Base-by-base conservation (phyloP, 1,140 invertebrate species). In the Oncopodura yosiiana region DNA sequence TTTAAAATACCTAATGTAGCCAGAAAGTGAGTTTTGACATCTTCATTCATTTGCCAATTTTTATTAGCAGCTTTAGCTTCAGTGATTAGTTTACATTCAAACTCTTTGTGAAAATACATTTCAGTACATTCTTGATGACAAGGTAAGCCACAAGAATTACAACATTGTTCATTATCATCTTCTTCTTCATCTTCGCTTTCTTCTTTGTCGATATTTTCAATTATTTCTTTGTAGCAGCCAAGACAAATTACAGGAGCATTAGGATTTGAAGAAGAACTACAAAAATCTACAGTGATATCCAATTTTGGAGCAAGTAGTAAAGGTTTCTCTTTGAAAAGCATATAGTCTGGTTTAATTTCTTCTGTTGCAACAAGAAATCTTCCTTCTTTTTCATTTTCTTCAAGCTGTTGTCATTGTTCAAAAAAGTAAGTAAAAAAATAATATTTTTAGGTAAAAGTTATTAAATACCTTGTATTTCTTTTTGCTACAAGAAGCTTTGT, bases 401-500 rank as follows among this genome's bases (percentile, higher is more conserved):
- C 54, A 3, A 65, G 12, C 61, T 62, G 19, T 16, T 24, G 51
- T 36, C 50, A 50, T 57, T 27, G 30, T 14, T 32, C 6, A 32
- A 32, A 36, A 8, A 27, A 8, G 38, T 45, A 53, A 42, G 9
- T 42, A 53, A 43, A 19, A 27, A 26, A 26, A 51, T 2, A 45
- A 34, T 5, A 48, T 48, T 48, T 14, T 16, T 1, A 46, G 18
- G 5, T 30, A 4, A 29, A 6, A 27, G 8, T 29, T 6, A 8
- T 50, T 42, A 26, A 18, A 12, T 37, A 54, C 58, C 18, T 16
- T 11, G 37, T 29, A 62, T 49, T 62, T 62, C 14, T 56, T 49
- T 36, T 58, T 58, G 14, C 43, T 34, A 72, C 44, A 62, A 38
- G 48, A 71, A 62, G 68, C 69, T 70, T 81, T 84, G 67, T 89